Conservation (phyloP, 2,113 vertebrate species). For the Oreocharis arfaki region DNA sequence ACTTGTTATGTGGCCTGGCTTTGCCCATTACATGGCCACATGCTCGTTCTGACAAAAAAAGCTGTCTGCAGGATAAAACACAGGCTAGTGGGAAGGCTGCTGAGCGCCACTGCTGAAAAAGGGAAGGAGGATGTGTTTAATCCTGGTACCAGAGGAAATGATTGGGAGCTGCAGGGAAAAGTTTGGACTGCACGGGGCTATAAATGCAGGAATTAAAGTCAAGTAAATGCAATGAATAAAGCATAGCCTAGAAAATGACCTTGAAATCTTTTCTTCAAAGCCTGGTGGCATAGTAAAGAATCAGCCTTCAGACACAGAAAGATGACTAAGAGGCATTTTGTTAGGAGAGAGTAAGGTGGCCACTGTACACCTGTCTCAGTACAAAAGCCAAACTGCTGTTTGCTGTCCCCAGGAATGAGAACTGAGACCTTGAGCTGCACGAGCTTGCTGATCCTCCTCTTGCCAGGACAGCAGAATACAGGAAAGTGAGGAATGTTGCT, state of each 20-base stretch:
- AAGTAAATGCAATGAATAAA: background rate
- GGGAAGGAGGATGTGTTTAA: background rate
- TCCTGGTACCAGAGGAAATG: background rate
- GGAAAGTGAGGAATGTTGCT: background rate
- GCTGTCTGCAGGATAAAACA: background rate
- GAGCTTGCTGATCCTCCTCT: background rate
- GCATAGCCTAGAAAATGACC: background rate
- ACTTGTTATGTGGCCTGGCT: background rate
- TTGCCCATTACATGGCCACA: fast-evolving
- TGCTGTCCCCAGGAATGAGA: background rate
- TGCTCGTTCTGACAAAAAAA: background rate
- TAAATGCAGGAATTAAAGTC: background rate
- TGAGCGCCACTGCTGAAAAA: background rate
- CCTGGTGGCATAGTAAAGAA: background rate
- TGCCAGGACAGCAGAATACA: background rate
- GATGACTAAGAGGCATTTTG: background rate
- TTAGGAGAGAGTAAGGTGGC: background rate
- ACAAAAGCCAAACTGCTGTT: background rate
- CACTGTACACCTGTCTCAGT: background rate
- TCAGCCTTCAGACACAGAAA: background rate
- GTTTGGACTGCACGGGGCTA: background rate
- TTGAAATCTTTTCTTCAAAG: background rate
- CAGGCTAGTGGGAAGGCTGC: background rate
- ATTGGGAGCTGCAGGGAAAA: background rate
- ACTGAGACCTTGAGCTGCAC: background rate